Conservation (phyloP, 2,113 vertebrate species). For the Callipepla californica region DNA sequence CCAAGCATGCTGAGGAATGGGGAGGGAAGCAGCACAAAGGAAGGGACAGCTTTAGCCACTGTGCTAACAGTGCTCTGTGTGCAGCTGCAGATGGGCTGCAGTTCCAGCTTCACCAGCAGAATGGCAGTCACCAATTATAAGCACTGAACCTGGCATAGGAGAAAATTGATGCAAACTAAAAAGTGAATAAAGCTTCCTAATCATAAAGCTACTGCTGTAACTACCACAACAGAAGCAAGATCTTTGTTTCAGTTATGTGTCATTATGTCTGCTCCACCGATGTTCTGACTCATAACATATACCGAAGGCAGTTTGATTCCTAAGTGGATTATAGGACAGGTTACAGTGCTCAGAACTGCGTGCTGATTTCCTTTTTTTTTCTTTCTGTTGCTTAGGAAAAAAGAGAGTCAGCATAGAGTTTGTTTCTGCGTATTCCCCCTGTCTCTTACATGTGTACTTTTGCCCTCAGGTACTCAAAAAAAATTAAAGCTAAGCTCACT, state of each 20-base stretch:
- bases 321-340: background rate
- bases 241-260: background rate
- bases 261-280: background rate
- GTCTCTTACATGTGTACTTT: background rate
- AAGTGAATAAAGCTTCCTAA: background rate
- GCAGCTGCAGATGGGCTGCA: fast-evolving
- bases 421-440: background rate
- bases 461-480: background rate
- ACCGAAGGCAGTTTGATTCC: background rate
- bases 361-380: background rate
- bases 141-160: background rate
- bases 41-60: background rate
- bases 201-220: background rate
- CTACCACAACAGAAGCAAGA: background rate
- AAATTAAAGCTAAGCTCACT: background rate
- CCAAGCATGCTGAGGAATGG: background rate
- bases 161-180: background rate
- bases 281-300: background rate
- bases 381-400: background rate
- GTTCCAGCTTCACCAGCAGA: background rate
- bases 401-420: too few species aligned
- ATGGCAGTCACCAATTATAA: background rate
- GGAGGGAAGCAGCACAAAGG: background rate
- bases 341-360: background rate
- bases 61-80: fast-evolving